Percentiles rank a stretch among this genome's conserved stretches.
These are phyloP conservation scores for Aegotheles bennettii DNA, from an alignment of 2,113 vertebrate genomes.

Conservation along the genomic window DNA sequence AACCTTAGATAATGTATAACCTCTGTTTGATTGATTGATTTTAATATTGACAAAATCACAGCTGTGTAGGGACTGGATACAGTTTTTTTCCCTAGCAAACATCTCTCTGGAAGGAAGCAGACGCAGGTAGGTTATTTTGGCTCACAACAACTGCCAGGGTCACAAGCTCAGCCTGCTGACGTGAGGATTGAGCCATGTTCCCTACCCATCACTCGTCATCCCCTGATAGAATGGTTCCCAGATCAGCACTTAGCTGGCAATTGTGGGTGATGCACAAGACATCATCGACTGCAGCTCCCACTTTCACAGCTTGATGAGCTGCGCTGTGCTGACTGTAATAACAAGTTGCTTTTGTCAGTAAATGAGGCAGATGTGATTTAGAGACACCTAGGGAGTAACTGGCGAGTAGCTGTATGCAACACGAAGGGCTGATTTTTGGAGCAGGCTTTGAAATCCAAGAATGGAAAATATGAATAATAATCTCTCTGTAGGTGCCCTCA, in stretches of 20 bases:
- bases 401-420: not conserved
- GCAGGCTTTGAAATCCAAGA: conserved; percentile 7
- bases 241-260: not conserved
- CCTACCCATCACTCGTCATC: not conserved
- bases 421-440: not conserved
- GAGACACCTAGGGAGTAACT: conserved; percentile 16
- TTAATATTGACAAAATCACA: not conserved
- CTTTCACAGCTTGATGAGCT: not conserved
- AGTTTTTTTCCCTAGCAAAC: not conserved
- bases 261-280: not conserved
- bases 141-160: not conserved
- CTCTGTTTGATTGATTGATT: not conserved
- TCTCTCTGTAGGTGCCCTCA: not conserved
- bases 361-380: conserved; percentile 58
- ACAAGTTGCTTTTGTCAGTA: conserved; percentile 28
- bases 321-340: not conserved
- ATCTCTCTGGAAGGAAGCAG: not conserved
- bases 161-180: not conserved
- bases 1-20: not conserved
- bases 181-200: not conserved
- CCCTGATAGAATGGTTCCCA: not conserved
- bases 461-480: conserved; percentile 14
- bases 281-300: not conserved
- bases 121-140: not conserved
- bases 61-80: not conserved